Evolutionary conservation across 2,113 vertebrate genomes (phyloP).

Genomic region (Gambusia affinis): DNA sequence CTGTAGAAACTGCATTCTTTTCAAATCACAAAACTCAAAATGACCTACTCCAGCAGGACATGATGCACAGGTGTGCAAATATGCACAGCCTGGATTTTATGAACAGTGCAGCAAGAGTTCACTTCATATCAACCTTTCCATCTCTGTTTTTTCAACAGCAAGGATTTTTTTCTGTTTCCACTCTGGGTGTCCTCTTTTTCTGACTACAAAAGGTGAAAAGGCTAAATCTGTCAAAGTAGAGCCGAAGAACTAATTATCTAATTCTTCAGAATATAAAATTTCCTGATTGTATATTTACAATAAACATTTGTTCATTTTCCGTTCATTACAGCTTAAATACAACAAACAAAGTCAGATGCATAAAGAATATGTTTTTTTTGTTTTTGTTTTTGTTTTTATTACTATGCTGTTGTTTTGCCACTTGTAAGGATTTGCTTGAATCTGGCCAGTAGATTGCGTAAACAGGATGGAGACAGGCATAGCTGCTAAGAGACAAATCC

Average conservation of each 20-base stretch:
- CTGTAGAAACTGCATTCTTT: background rate
- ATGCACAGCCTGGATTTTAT: constrained; percentile 6
- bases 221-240: too few relatives aligned
- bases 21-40: background rate
- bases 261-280: background rate
- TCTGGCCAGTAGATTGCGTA: constrained; percentile 26
- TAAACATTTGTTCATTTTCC: too few relatives aligned
- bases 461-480: constrained; percentile 68
- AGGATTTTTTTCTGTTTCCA: background rate
- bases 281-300: background rate
- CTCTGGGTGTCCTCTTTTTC: background rate
- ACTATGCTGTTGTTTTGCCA: constrained; percentile 5
- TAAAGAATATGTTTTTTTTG: background rate
- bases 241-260: too few relatives aligned
- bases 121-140: constrained; percentile 27
- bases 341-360: constrained; percentile 6
- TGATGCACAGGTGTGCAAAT: constrained; percentile 28
- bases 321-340: constrained; percentile 1
- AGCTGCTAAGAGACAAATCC: constrained; percentile 54
- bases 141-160: constrained; percentile 34
- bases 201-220: background rate
- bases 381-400: too few relatives aligned
- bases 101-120: background rate
- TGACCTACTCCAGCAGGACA: background rate
- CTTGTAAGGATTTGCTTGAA: constrained; percentile 42